Evolutionary conservation across 2,797 vertebrate genomes (phyloP), one percentile per base, ranked within the genome.

Genomic region (Lepus townsendii): DNA sequence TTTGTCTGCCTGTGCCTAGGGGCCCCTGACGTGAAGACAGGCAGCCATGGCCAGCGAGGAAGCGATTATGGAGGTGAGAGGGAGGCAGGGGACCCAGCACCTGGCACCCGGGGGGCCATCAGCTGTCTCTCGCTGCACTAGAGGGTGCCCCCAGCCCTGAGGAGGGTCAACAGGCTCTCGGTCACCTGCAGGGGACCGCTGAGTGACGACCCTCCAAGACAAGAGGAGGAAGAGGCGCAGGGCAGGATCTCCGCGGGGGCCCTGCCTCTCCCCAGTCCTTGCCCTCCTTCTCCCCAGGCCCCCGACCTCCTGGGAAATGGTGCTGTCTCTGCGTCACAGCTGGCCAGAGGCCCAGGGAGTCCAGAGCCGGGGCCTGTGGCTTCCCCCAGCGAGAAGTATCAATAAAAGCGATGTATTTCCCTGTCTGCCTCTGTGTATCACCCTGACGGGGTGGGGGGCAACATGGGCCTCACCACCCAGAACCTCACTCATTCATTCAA

Each of bases 291-390:
- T 79, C 80, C 79, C 63, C 83, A 97, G 97, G 94, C 69, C 60
- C 3, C 47, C 96, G 96, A 4, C 52, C 76, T 57, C 62, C 66
- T 30, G 92, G 96, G 86, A 96, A 91, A 50, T 95, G 95, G 84
- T 96, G 91, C 97, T 1, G 4, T 62, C 73, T 87, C 90, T 27
- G 63, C 9, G 4, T 54, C 22, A 30, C 8, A 80, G 32, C 65
- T 54, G 5, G 69, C 42, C 1, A 83, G 69, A 13, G 3, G 32
- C 27, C 63, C 30, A 3, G 1, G 20, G 35, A 38, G 52, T 22
- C 78, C 50, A 7, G 10, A 14, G 66, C 71, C 13, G 71, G 12
- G 32, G 88, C 65, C 52, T 11, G 35, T 5, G 7, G 30, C 32
- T 54, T 54, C 52, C 42, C 32, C 0, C 1, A 60, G 75, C 76